These are phyloP conservation scores for Drosophila sucinea DNA, from an alignment of 1,140 invertebrate species.

Conservation along the genomic window DNA sequence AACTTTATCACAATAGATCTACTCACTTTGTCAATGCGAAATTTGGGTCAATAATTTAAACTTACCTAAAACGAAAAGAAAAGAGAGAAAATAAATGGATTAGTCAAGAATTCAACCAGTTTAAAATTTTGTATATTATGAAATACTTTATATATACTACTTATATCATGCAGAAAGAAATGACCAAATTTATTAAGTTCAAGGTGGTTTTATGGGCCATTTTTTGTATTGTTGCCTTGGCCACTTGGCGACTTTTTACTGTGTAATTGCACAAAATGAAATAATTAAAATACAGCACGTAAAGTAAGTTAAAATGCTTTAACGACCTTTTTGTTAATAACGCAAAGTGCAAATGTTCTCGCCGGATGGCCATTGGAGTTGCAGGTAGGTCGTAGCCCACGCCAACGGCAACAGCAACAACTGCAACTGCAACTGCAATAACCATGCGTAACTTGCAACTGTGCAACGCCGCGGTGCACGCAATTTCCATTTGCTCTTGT, in stretches of 20 bases:
- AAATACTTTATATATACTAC: not conserved
- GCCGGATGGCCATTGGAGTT: constrained; percentile 32
- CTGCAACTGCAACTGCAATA: constrained; percentile 37
- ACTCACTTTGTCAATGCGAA: constrained; percentile 72
- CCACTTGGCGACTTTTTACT: constrained; percentile 6
- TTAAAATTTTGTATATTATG: not conserved
- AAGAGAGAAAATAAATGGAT: constrained; percentile 18
- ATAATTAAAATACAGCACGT: constrained; percentile 69
- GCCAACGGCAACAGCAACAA: constrained; percentile 21
- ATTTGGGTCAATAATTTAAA: constrained; percentile 38
- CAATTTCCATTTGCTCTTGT: constrained; percentile 65
- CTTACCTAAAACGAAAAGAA: constrained; percentile 60
- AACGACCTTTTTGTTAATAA: constrained; percentile 78
- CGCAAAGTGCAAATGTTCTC: constrained; percentile 71
- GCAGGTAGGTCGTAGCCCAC: constrained; percentile 10
- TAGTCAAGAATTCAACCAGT: constrained; percentile 5
- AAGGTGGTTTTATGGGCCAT: not conserved
- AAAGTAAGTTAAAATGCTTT: constrained; percentile 75
- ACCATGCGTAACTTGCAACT: constrained; percentile 41
- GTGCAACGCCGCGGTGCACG: constrained; percentile 37
- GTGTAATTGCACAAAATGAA: constrained; percentile 71
- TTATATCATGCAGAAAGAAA: not conserved
- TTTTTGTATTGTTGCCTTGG: not conserved
- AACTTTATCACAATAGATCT: constrained; percentile 40
- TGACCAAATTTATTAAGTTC: not conserved